Evolutionary conservation across 2,888 invertebrate species (phyloP).

Genomic region (Agrotis exclamationis): DNA sequence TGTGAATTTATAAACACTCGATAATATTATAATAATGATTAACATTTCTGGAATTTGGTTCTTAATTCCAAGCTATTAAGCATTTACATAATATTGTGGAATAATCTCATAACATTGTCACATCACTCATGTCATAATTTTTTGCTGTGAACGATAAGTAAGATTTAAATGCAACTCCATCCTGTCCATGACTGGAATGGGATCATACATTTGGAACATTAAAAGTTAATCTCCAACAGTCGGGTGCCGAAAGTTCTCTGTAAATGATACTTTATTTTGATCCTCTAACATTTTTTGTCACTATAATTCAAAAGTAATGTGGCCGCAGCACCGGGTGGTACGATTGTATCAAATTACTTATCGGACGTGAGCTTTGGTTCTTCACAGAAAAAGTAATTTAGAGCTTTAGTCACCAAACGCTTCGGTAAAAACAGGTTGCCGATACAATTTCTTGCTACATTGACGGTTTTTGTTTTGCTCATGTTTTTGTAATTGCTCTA

Average conservation of each 20-base stretch:
- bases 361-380: slow-evolving; percentile 59
- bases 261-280: slow-evolving; percentile 78
- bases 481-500: slow-evolving; percentile 66
- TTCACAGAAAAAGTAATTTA: slow-evolving; percentile 50
- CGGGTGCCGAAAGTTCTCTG: slow-evolving; percentile 74
- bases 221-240: slow-evolving; percentile 69
- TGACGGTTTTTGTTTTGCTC: slow-evolving; percentile 50
- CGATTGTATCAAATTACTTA: slow-evolving; percentile 81
- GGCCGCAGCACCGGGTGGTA: slow-evolving; percentile 77
- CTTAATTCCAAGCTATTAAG: slow-evolving; percentile 15
- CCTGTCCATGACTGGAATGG: slow-evolving; percentile 39
- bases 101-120: slow-evolving; percentile 5
- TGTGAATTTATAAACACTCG: slow-evolving; percentile 52
- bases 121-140: slow-evolving; percentile 13
- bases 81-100: slow-evolving; percentile 37
- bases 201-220: slow-evolving; percentile 48
- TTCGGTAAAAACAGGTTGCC: slow-evolving; percentile 43
- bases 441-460: slow-evolving; percentile 41
- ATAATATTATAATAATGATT: slow-evolving; percentile 49
- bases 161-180: slow-evolving; percentile 51
- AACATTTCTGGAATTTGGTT: slow-evolving; percentile 32
- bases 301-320: slow-evolving; percentile 79
- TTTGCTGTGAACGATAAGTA: slow-evolving; percentile 34
- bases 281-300: slow-evolving; percentile 76
- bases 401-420: slow-evolving; percentile 48